Evolutionary conservation across 2,888 invertebrate species (phyloP).

Genomic region (Drosophila atroscutellata): DNA sequence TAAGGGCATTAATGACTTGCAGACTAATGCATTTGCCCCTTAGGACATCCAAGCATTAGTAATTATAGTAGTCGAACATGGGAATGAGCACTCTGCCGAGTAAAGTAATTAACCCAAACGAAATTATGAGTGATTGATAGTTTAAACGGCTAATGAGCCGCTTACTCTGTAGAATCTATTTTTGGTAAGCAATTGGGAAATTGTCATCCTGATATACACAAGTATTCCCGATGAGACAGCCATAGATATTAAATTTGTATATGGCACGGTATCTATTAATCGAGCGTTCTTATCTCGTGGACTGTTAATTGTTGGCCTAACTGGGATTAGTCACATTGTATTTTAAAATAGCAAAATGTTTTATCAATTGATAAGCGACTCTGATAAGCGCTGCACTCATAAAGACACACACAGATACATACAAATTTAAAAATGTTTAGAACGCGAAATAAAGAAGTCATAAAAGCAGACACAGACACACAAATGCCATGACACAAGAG

Average conservation of each 20-base stretch:
- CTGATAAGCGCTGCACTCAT: slow-evolving; percentile 36
- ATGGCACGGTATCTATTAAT: neutral
- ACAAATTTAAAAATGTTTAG: slow-evolving; percentile 2
- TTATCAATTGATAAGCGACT: slow-evolving; percentile 53
- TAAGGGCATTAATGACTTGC: slow-evolving; percentile 60
- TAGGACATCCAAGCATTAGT: slow-evolving; percentile 24
- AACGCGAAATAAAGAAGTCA: slow-evolving; percentile 27
- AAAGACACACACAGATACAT: neutral
- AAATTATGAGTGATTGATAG: slow-evolving; percentile 59
- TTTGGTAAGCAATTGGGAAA: neutral
- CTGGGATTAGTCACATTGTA: neutral
- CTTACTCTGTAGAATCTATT: neutral
- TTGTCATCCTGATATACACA: neutral
- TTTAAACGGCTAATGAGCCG: slow-evolving; percentile 53
- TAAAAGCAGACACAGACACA: slow-evolving; percentile 18
- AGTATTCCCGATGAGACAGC: neutral
- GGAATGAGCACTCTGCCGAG: slow-evolving; percentile 21
- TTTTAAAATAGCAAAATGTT: slow-evolving; percentile 42
- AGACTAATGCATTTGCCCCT: slow-evolving; percentile 63
- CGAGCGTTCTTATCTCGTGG: neutral
- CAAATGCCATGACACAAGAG: slow-evolving; percentile 17
- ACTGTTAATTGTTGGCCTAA: neutral
- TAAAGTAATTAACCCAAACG: slow-evolving; percentile 59
- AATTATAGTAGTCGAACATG: slow-evolving; percentile 16
- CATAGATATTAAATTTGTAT: neutral